Base-by-base conservation (phyloP, 2,113 vertebrate species). In the Mesoclemmys tuberculata region DNA sequence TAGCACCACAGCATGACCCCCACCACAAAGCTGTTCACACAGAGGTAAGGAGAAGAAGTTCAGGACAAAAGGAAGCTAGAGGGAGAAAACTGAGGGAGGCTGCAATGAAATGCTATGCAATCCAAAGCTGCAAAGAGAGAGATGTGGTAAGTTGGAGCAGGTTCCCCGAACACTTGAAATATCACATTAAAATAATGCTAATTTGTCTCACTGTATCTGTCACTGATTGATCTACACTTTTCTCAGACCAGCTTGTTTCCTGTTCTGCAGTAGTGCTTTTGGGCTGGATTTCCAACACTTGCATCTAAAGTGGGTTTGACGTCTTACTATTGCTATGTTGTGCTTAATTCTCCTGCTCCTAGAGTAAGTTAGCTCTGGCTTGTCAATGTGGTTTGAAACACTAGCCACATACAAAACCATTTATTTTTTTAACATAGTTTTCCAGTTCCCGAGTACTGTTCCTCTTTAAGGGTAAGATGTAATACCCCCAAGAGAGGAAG, bases 41-140 rank as follows among this genome's bases (percentile, higher is more conserved):
- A 12, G 68, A 31, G n/a, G 29, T 71, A 74, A 38, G 77, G 54
- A 88, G n/a, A 81, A 44, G 84, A 75, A 89, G 26, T 29, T 24
- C 51, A 13, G 38, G 26, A 74, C 38, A 84, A 71, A 31, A 77
- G 22, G 71, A 56, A 84, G 58, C 87, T 74, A 61, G 48, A 75
- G n/a, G 82, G 27, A 26, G 83, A 48, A 79, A 56, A 29, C 8
- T 80, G 27, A 56, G 26, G 19, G 85, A 84, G 24, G 82, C 94
- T 93, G 77, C 68, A 48, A 24, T 85, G 51, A 92, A 93, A 74
- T 91, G 68, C 64, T 88, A 92, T 91, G 46, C 80, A 78, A 48
- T 80, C 41, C 35, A 96, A 82, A 71, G 11, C 48, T 87, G 71
- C 90, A 48, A 79, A 91, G 78, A 96, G 85, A 81, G 87, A n/a